Conservation (phyloP, 2,888 invertebrate genomes). For the Drosophila tanythrix region DNA sequence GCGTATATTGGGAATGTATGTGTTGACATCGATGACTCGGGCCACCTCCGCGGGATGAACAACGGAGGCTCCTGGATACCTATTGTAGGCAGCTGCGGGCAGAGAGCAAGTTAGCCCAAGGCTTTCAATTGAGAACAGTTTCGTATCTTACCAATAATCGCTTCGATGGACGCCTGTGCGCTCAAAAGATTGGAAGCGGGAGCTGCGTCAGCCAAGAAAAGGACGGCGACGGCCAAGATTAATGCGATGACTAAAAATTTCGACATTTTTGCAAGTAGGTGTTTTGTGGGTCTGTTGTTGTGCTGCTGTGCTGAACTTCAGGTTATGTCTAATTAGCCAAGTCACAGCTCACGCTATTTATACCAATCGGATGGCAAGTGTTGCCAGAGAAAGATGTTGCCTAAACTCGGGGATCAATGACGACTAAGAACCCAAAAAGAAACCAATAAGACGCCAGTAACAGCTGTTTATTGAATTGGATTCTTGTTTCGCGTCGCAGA, state of each 20-base stretch:
- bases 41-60: slow-evolving; percentile 67
- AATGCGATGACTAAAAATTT: slow-evolving; percentile 52
- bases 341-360: slow-evolving; percentile 62
- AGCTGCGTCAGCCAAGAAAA: slow-evolving; percentile 58
- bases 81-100: slow-evolving; percentile 65
- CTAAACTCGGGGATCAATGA: slow-evolving; percentile 38
- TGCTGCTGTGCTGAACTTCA: slow-evolving; percentile 33
- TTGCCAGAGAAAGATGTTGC: slow-evolving; percentile 18
- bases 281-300: slow-evolving; percentile 17
- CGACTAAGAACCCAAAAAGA: slow-evolving; percentile 18
- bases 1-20: slow-evolving; percentile 18
- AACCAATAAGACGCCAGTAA: slow-evolving; percentile 22
- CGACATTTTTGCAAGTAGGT: slow-evolving; percentile 49
- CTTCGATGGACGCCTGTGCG: slow-evolving; percentile 65
- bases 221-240: slow-evolving; percentile 48
- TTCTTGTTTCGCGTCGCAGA: slow-evolving; percentile 51
- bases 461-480: slow-evolving; percentile 51
- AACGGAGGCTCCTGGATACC: slow-evolving; percentile 57
- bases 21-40: slow-evolving; percentile 64
- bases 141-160: slow-evolving; percentile 64
- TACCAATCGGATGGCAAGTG: slow-evolving; percentile 35
- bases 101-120: not conserved
- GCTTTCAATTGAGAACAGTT: not conserved
- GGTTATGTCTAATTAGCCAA: slow-evolving; percentile 55
- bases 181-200: slow-evolving; percentile 63